Evolutionary conservation across 2,888 invertebrate genomes (phyloP), one percentile per base, ranked within the genome.

Genomic region (Hipparchia semele): DNA sequence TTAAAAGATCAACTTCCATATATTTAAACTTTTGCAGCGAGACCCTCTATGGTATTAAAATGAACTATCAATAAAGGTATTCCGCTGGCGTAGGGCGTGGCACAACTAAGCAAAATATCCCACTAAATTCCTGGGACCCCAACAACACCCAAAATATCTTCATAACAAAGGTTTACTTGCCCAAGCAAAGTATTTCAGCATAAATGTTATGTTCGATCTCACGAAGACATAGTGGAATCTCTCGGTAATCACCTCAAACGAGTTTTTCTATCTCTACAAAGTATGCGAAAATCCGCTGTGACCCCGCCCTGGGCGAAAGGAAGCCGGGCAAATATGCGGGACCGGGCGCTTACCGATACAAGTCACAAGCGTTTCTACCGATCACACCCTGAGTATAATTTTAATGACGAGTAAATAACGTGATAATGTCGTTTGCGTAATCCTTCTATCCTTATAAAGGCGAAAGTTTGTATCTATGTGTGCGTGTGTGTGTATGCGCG

Each of bases 261-360:
- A 74, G 74, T 77, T 79, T 79, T 77, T 73, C 73, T 77, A 75
- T 73, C 66, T 73, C 65, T 65, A 76, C 68, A 72, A 76, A 78
- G 73, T 76, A 74, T 71, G 73, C 69, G 71, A 68, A 76, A 77
- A 77, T 75, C 75, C 73, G 71, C 73, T 82, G 81, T 82, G 81
- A 78, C 80, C 65, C 53, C 49, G 78, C 78, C 81, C 76, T 73
- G 77, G 77, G 77, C 79, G 79, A 72, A 64, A 71, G 77, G 73
- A 79, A 77, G 79, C 76, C 80, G 73, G 79, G 79, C 81, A 84
- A 83, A 84, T 82, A 83, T 83, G 79, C 79, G 81, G 77, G 77
- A 76, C 77, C 39, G 75, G 71, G 72, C 72, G 56, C 73, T 12
- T 53, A 33, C 33, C 33, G 64, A 64, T 51, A 54, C 53, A 61